A percentile compares a stretch with the other conserved stretches of the same genome.
Conservation (phyloP, 35 echinoderm and acorn worm genomes). For the Holothuria glaberrima region DNA sequence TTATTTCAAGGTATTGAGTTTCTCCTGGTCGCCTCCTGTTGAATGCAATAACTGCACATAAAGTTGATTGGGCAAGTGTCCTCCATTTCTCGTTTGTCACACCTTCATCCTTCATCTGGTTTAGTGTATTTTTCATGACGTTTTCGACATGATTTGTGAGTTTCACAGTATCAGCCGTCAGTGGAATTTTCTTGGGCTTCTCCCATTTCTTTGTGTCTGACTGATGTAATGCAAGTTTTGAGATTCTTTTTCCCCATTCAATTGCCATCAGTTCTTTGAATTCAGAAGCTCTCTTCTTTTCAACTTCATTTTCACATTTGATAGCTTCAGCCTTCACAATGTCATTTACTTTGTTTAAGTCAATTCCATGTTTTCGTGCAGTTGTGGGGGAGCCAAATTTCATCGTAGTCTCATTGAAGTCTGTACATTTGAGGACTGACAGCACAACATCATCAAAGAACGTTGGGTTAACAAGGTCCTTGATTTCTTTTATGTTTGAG, state of each 20-base stretch:
- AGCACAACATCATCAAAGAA: slow-evolving; percentile 13
- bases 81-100: slow-evolving; percentile 7
- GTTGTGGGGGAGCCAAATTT: slow-evolving; percentile 11
- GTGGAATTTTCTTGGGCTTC: slow-evolving; percentile 27
- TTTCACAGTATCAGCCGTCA: slow-evolving; percentile 41
- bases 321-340: slow-evolving; percentile 15
- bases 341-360: slow-evolving; percentile 7
- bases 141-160: slow-evolving; percentile 25
- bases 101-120: not conserved
- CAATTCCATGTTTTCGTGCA: slow-evolving; percentile 33
- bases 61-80: not conserved
- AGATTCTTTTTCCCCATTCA: slow-evolving; percentile 21
- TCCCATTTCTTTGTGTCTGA: slow-evolving; percentile 21
- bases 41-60: slow-evolving; percentile 3
- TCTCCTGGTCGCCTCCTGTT: slow-evolving; percentile 30
- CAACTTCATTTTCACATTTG: not conserved
- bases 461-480: slow-evolving; percentile 34
- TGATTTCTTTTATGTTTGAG: not conserved
- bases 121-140: not conserved
- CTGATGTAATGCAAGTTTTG: slow-evolving; percentile 12
- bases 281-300: not conserved
- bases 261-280: slow-evolving; percentile 1
- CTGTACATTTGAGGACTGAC: slow-evolving; percentile 18
- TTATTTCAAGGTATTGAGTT: not conserved
- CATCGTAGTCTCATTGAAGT: slow-evolving; percentile 17